Base-by-base conservation (phyloP, 1,140 invertebrate genomes). In the Holcopasites calliopsidis region DNA sequence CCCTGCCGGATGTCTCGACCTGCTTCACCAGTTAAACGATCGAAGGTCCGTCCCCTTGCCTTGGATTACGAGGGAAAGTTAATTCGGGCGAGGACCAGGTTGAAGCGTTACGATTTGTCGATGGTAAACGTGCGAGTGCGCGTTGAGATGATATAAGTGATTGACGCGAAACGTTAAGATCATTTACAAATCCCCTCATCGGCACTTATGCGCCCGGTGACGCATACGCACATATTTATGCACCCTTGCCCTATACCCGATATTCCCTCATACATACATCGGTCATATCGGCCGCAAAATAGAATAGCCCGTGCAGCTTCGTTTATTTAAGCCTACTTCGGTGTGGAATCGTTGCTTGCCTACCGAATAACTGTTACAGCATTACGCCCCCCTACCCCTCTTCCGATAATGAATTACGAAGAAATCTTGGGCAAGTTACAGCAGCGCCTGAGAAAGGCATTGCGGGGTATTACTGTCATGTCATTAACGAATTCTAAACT, bases 201-300 rank as follows among this genome's bases (percentile, higher is more conserved):
- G 80, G 74, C 79, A 85, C 83, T 88, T 83, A 86, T 84, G 84
- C 77, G 80, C 58, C 79, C 86, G 89, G 86, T 91, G 89, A 90
- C 89, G 89, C 90, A 91, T 88, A 88, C 86, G 78, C 80, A 86
- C 66, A 88, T 89, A 89, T 89, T 89, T 89, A 89, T 89, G 88
- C 88, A 89, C 88, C 88, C 88, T 82, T 77, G 49, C 40, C 69
- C 65, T 58, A 77, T 54, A 69, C 79, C 76, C 77, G 83, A 31
- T 73, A 73, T 58, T 68, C 54, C 77, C 85, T 87, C 83, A 87
- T 89, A 87, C 85, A 90, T 88, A 88, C 80, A 90, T 90, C 83
- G 88, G 58, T 84, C 76, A 78, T 84, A 89, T 90, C 89, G 88
- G 80, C 81, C 78, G 47, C 81, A 76, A 82, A 83, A 70, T 78